Base-by-base conservation (phyloP, 92 coral and sea anemone species). In the Epizoanthus illoricatus region DNA sequence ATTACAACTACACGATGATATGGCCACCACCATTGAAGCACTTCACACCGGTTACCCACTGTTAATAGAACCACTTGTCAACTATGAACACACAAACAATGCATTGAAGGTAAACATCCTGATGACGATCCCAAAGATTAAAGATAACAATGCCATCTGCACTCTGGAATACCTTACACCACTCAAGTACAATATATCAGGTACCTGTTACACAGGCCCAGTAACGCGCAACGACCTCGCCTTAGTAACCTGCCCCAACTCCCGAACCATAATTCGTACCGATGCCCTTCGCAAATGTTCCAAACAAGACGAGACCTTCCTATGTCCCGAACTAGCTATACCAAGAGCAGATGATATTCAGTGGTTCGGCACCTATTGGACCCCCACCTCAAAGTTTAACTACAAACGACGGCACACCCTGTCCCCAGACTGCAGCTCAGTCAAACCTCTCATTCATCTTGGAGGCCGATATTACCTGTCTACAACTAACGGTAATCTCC, bases 141-240 rank as follows among this genome's bases (percentile, higher is more conserved):
- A 19, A 71, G 9, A 49, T 5, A 41, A 15, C 7, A 24, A 28
- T 4, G 23, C 45, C 3, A 17, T 71, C 17, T 71, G 76, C 58
- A 71, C 76, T 5, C 7, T 71, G 54, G 56, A 41, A 13, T 40
- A 49, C 8, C n/a, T 71, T 3, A 71, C 76, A 71, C 76, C 58
- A 7, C 10, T 71, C 4, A 71, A 71, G 18, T 71, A 71, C 76
- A 71, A 71, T n/a, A 41, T 71, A 4, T 41, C 56, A 0, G 76
- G 76, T 41, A 57, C 54, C 23, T 71, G 76, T 41, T 71, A 41
- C 36, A 41, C 76, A 10, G 76, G 76, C 3, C 76, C 54, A 6
- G 20, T 71, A 7, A 41, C 76, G 23, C 23, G 76, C 54, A 57
- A 28, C 19, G 76, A 71, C 24, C 56, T 71, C 4, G 18, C 54